Percentiles rank a stretch among this genome's conserved stretches.
Evolutionary conservation across 2,113 vertebrate species (phyloP).

Genomic region (Castor canadensis): DNA sequence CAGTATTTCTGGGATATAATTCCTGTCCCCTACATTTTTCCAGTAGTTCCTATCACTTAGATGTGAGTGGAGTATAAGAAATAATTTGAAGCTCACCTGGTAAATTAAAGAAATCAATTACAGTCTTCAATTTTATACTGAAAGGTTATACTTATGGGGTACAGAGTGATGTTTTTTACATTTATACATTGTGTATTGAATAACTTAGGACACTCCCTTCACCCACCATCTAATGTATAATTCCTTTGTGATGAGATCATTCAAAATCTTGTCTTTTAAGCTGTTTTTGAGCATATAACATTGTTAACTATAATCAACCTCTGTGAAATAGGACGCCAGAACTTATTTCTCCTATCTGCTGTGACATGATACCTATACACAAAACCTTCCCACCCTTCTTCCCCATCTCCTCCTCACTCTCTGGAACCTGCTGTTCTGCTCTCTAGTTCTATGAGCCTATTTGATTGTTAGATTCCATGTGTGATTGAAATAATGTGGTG

Average conservation of each 20-base stretch:
- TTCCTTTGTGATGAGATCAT: neutral
- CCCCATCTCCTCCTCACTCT: neutral
- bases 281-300: neutral
- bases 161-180: neutral
- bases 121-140: neutral
- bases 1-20: neutral
- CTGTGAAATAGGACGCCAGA: neutral
- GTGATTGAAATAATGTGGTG: neutral
- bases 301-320: neutral
- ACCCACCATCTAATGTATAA: no score
- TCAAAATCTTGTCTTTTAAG: neutral
- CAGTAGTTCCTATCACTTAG: neutral
- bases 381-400: neutral
- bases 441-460: neutral
- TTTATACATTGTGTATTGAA: neutral
- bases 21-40: neutral
- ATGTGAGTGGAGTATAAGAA: neutral
- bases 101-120: neutral
- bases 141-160: neutral
- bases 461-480: neutral
- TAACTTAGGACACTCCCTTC: neutral
- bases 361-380: neutral
- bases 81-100: neutral
- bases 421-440: neutral
- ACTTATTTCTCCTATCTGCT: neutral